These are phyloP conservation scores for Cathartes aura DNA, from an alignment of 2,113 vertebrate genomes.

Conservation along the genomic window DNA sequence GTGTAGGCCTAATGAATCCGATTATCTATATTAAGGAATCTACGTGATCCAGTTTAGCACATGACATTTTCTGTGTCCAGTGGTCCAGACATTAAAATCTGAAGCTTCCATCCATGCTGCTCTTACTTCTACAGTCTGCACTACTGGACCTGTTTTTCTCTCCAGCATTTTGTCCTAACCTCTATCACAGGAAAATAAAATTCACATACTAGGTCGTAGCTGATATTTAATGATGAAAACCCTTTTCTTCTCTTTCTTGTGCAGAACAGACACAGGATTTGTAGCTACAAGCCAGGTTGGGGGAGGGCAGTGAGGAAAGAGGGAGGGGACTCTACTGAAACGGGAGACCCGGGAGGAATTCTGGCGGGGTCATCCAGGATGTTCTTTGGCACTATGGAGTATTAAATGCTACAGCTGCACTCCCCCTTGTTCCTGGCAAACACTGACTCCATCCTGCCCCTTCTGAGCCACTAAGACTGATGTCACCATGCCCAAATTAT, in stretches of 20 bases:
- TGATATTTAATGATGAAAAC: neutral
- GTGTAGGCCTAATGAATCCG: neutral
- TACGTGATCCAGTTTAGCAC: neutral
- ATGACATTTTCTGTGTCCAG: neutral
- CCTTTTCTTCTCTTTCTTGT: neutral
- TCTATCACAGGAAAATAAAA: neutral
- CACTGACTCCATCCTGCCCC: neutral
- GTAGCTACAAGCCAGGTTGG: neutral
- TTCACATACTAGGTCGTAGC: neutral
- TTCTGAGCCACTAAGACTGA: conserved; percentile 17
- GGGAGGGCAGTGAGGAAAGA: neutral
- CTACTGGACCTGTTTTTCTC: neutral
- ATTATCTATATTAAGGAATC: neutral
- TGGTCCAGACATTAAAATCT: neutral
- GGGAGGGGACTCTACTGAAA: conserved; percentile 31
- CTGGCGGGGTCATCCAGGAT: conserved; percentile 50
- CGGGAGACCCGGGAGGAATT: conserved; percentile 3
- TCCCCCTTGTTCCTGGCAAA: conserved; percentile 43
- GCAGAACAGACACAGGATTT: neutral
- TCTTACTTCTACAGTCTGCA: neutral
- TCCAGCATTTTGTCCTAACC: accelerated
- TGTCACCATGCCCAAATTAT: conserved; percentile 23
- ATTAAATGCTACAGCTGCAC: conserved; percentile 36
- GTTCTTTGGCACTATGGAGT: conserved; percentile 23
- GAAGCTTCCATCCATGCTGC: neutral